Evolutionary conservation across 1,140 invertebrate species (phyloP).

Genomic region (Acyrthosiphon pisum): DNA sequence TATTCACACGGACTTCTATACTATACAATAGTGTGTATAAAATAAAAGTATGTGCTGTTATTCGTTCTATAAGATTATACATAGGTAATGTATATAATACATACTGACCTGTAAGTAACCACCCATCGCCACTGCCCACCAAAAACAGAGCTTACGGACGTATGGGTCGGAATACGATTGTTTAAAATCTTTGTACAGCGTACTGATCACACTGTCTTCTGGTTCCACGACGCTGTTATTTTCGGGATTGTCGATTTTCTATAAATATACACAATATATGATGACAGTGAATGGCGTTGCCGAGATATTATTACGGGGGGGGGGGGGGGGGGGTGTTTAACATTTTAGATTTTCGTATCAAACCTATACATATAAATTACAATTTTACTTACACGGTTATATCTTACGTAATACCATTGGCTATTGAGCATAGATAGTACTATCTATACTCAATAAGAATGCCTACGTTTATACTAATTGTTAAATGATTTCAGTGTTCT

Average conservation of each 20-base stretch:
- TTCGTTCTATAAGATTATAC: neutral
- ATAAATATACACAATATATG: neutral
- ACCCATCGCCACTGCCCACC: constrained; percentile 52
- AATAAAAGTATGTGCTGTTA: neutral
- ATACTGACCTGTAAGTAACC: constrained; percentile 37
- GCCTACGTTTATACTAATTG: too few relatives aligned
- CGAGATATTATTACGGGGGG: neutral
- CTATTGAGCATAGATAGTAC: too few relatives aligned
- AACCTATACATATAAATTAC: neutral
- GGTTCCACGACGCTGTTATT: neutral
- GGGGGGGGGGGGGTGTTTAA: neutral
- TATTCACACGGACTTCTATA: too few relatives aligned
- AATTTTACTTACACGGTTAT: neutral
- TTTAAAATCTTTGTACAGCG: constrained; percentile 27
- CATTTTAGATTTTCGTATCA: neutral
- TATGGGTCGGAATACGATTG: constrained; percentile 52
- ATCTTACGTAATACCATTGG: neutral
- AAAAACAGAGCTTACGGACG: constrained; percentile 40
- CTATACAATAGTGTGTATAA: too few relatives aligned
- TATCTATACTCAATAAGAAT: too few relatives aligned
- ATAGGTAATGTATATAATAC: neutral
- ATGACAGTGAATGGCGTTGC: neutral
- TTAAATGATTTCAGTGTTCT: too few relatives aligned
- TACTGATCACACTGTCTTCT: neutral
- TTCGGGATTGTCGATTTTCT: neutral